These are phyloP conservation scores for Aurelia sp. DNA, from an alignment of 30 jellyfish, hydroid and myxozoan genomes.

Conservation along the genomic window DNA sequence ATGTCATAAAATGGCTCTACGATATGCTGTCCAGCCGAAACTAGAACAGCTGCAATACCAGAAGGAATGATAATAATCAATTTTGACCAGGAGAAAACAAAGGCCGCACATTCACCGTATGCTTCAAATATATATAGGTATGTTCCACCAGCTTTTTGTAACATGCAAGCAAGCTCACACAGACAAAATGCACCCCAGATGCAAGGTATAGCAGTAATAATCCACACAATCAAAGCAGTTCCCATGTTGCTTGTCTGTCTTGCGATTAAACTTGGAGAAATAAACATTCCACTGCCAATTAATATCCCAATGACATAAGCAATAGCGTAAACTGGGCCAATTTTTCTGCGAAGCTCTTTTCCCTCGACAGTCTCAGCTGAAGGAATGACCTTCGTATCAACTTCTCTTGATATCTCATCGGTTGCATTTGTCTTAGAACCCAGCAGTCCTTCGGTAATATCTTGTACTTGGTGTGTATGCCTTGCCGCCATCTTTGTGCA, in stretches of 20 bases:
- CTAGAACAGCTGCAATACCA: not conserved
- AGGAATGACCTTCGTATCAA: too few relatives aligned
- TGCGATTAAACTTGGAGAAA: slow-evolving; percentile 8
- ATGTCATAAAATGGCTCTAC: slow-evolving; percentile 2
- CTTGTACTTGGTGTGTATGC: too few relatives aligned
- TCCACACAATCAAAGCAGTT: slow-evolving; percentile 11
- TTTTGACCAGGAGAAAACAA: not conserved
- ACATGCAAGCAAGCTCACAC: slow-evolving; percentile 29
- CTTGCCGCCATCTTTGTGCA: too few relatives aligned
- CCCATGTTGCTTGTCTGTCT: slow-evolving; percentile 27
- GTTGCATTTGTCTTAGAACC: too few relatives aligned
- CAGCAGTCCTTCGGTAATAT: too few relatives aligned
- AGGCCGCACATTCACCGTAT: slow-evolving; percentile 20
- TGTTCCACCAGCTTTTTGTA: slow-evolving; percentile 17
- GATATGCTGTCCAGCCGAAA: slow-evolving; percentile 6
- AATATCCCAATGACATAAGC: slow-evolving; percentile 18
- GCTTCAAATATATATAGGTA: slow-evolving; percentile 6
- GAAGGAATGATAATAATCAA: not conserved
- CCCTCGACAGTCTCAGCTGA: not conserved
- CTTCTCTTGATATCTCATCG: too few relatives aligned
- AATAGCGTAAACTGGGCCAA: not conserved
- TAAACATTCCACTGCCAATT: slow-evolving; percentile 6
- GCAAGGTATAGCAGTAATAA: slow-evolving; percentile 8
- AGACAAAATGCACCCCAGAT: slow-evolving; percentile 29
- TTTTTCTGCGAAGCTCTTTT: not conserved